These are phyloP conservation scores for Apotomis turbidana DNA, from an alignment of 2,888 invertebrate species.

Conservation along the genomic window DNA sequence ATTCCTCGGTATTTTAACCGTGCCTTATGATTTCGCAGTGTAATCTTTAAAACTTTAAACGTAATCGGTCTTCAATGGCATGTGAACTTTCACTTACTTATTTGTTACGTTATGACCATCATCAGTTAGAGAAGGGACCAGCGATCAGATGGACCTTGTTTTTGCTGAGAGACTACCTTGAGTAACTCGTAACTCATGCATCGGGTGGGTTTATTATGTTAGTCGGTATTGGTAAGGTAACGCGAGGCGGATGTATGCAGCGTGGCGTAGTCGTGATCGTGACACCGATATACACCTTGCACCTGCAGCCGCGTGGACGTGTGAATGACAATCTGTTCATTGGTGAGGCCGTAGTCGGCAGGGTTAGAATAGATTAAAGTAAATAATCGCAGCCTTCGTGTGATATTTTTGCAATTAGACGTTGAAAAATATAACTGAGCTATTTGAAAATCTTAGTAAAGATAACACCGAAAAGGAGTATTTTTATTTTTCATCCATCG, in stretches of 20 bases:
- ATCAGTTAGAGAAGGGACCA: conserved; percentile 68
- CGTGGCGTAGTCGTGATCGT: conserved; percentile 45
- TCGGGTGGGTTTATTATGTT: conserved; percentile 10
- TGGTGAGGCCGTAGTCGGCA: neutral
- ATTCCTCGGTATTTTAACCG: neutral
- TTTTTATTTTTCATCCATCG: no score
- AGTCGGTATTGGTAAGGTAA: conserved; percentile 9
- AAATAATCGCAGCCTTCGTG: neutral
- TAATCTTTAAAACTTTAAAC: neutral
- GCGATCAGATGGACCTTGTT: conserved; percentile 71
- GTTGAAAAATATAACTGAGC: no score
- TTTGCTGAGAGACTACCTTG: conserved; percentile 65
- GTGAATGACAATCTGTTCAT: neutral
- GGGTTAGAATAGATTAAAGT: neutral
- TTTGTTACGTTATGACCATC: conserved; percentile 46
- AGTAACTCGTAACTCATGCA: conserved; percentile 48
- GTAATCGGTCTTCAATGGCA: conserved; percentile 10
- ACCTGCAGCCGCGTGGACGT: conserved; percentile 14
- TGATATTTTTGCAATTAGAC: no score
- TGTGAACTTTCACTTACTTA: conserved; percentile 66
- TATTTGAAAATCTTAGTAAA: no score
- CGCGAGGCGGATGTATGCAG: conserved; percentile 30
- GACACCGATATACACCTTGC: conserved; percentile 49
- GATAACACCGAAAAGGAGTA: no score
- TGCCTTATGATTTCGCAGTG: neutral